Base-by-base conservation (phyloP, 2,888 invertebrate genomes). In the Copidosoma aretas region DNA sequence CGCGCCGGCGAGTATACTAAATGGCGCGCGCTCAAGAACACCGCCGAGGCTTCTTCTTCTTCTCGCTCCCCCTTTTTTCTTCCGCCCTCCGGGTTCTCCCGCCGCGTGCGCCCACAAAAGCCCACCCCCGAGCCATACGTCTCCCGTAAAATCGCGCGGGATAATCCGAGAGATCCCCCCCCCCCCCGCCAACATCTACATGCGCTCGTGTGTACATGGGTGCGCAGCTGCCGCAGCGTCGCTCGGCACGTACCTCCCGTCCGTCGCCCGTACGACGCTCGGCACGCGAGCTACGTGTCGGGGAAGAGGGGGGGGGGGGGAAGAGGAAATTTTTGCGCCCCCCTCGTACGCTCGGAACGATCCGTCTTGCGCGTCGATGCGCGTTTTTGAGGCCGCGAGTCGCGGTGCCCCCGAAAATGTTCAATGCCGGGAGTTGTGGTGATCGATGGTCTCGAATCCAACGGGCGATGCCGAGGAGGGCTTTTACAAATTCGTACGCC, bases 201-300 rank as follows among this genome's bases (percentile, higher is more conserved):
- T 1, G 17, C 22, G 41, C 24, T 19, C 41, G 19, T 21, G 25
- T 22, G 53, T 14, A 25, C 25, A 21, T 17, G 5, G 22, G 49
- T 14, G 43, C 24, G 22, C 46, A 51, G 57, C 19, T 52, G 21
- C 25, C 51, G 57, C n/a, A n/a, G n/a, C n/a, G n/a, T n/a, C n/a
- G n/a, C n/a, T n/a, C n/a, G n/a, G n/a, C 64, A 70, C 70, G 70
- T 70, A 60, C 60, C 56, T 57, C 60, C 66, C 54, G 63, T 70
- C 39, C 49, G 53, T 41, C 19, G 39, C 57, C 46, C 56, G 64
- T n/a, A 14, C 52, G 60, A 66, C 58, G 21, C 14, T 17, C 14
- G 17, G 54, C 52, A n/a, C 19, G 52, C 5, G 19, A 46, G 43
- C 14, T 17, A 46, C 43, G 43, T 15, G 43, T 41, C 8, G 41